phyloP scores from a whole-genome alignment of 2,888 invertebrate species.

The Seira sanloemensis region DNA sequence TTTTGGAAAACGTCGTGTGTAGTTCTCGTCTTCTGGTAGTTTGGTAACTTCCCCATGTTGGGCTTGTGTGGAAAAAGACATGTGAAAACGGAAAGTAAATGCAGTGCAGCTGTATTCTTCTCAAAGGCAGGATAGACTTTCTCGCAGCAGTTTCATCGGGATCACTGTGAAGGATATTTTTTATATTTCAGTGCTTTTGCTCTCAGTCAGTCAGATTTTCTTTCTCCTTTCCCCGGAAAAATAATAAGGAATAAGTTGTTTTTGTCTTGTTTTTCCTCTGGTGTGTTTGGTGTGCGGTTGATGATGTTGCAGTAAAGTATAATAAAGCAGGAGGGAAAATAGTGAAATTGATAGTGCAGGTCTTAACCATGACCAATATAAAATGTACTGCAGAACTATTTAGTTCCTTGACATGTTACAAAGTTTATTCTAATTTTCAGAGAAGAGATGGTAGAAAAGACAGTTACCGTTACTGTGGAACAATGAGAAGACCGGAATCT shows the following conservation, averaged over 20 bases:
- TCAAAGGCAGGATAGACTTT: slow-evolving; percentile 46
- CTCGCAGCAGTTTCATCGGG: background rate
- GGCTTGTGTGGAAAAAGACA: slow-evolving; percentile 33
- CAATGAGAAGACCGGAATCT: background rate
- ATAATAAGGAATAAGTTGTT: slow-evolving; percentile 9
- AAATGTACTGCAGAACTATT: slow-evolving; percentile 32
- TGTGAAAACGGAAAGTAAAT: slow-evolving; percentile 47
- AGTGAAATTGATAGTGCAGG: background rate
- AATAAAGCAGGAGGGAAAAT: no score
- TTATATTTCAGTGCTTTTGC: slow-evolving; percentile 4
- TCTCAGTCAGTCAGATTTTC: background rate
- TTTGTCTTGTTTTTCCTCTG: background rate
- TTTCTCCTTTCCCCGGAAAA: slow-evolving; percentile 10
- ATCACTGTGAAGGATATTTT: background rate
- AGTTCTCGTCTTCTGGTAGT: no score
- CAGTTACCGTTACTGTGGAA: background rate
- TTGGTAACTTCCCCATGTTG: background rate
- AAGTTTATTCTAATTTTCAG: background rate
- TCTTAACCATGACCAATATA: slow-evolving; percentile 50
- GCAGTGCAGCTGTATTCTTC: slow-evolving; percentile 64
- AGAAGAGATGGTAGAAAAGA: background rate
- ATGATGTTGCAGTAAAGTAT: background rate
- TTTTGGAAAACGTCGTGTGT: no score
- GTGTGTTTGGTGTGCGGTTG: background rate
- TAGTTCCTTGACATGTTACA: background rate